These are phyloP conservation scores for Pterocles burchelli DNA, from an alignment of 2,113 vertebrate species.

Conservation along the genomic window DNA sequence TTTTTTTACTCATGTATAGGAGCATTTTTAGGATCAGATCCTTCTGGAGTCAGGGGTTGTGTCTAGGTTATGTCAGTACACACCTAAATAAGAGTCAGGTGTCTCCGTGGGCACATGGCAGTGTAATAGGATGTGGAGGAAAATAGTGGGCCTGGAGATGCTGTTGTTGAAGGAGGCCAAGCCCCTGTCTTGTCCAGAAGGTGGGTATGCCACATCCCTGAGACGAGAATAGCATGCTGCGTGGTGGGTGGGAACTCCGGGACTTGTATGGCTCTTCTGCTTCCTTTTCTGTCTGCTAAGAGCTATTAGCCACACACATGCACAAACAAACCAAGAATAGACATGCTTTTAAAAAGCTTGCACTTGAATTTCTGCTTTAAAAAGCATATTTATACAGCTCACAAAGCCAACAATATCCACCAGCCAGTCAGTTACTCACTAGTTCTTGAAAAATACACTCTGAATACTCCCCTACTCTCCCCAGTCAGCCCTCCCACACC, in stretches of 20 bases:
- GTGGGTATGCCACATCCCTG: background rate
- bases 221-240: background rate
- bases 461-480: background rate
- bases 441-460: background rate
- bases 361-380: background rate
- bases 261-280: background rate
- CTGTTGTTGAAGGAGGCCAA: background rate
- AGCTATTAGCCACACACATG: constrained; percentile 11
- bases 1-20: background rate
- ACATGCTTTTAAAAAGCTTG: background rate
- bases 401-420: background rate
- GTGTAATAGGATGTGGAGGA: background rate
- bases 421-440: background rate
- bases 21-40: background rate
- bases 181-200: background rate
- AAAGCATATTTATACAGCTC: background rate
- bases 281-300: constrained; percentile 39
- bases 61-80: background rate
- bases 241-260: background rate
- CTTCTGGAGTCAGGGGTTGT: background rate
- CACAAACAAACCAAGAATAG: constrained; percentile 27
- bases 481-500: background rate
- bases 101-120: background rate
- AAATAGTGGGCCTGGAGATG: background rate
- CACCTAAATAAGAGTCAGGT: background rate